These are phyloP conservation scores for Peromyscus melanophrys DNA, from an alignment of 2,797 vertebrate genomes.

Conservation along the genomic window DNA sequence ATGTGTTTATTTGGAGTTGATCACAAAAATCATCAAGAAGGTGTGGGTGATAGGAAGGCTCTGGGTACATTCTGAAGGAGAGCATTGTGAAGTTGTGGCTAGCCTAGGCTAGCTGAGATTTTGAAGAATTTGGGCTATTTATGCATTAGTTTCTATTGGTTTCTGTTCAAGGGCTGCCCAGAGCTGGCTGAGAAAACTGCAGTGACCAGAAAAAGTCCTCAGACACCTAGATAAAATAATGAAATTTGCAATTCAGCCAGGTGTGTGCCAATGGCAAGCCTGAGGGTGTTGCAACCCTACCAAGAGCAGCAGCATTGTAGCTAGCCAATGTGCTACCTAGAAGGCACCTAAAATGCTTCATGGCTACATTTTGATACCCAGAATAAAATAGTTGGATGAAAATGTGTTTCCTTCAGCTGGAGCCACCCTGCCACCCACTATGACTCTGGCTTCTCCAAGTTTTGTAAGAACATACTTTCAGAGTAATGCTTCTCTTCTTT, in stretches of 20 bases:
- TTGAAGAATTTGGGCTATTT: not conserved
- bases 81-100: not conserved
- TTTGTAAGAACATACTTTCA: not conserved
- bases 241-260: not conserved
- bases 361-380: not conserved
- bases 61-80: not conserved
- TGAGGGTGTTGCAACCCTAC: too few species aligned
- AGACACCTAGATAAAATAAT: not conserved
- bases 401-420: not conserved
- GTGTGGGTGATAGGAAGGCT: not conserved
- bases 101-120: not conserved
- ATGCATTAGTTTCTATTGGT: not conserved
- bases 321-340: not conserved
- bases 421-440: not conserved
- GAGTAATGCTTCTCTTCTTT: not conserved
- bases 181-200: not conserved
- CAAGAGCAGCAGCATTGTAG: not conserved
- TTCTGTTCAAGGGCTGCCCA: not conserved
- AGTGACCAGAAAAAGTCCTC: not conserved
- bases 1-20: not conserved
- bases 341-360: not conserved
- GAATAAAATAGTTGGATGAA: not conserved
- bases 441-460: not conserved
- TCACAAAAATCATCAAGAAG: not conserved
- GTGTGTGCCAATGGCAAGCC: fast-evolving